A percentile compares a stretch with the other conserved stretches of the same genome.
phyloP scores from a whole-genome alignment of 1,140 invertebrate species.

The Yoshiicerus persimilis region DNA sequence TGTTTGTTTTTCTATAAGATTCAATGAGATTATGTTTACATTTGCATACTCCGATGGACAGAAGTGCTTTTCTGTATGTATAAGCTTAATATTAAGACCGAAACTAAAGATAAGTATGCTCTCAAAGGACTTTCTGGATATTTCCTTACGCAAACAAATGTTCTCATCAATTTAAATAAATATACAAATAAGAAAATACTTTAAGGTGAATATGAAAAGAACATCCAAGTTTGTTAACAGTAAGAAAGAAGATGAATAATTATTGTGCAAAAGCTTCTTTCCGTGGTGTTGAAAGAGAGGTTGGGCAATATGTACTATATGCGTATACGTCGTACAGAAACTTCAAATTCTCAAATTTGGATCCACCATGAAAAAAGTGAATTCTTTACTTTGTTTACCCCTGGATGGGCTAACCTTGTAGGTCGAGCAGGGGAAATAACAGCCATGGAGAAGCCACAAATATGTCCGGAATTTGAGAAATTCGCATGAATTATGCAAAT shows the following conservation, averaged over 20 bases:
- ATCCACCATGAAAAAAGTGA: too few species aligned
- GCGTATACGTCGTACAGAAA: too few species aligned
- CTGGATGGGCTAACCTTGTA: too few species aligned
- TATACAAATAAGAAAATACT: neutral
- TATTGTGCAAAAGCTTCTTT: neutral
- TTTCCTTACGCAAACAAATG: too few species aligned
- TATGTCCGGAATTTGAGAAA: slow-evolving; percentile 34
- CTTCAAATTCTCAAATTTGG: too few species aligned
- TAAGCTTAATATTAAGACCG: neutral
- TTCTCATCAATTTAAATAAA: neutral
- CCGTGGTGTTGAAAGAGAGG: neutral
- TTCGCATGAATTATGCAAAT: slow-evolving; percentile 40
- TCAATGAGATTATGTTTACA: neutral
- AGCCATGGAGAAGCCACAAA: slow-evolving; percentile 25
- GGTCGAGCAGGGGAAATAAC: slow-evolving; percentile 1
- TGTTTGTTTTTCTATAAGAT: too few species aligned
- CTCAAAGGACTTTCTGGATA: too few species aligned
- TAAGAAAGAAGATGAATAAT: neutral
- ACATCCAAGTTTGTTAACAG: too few species aligned
- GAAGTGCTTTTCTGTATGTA: neutral
- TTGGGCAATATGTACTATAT: neutral
- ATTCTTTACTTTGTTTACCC: too few species aligned
- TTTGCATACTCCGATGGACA: neutral
- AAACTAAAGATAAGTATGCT: too few species aligned
- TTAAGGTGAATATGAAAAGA: neutral